Conservation (phyloP, 92 coral and sea anemone genomes). For the Ricordea florida region DNA sequence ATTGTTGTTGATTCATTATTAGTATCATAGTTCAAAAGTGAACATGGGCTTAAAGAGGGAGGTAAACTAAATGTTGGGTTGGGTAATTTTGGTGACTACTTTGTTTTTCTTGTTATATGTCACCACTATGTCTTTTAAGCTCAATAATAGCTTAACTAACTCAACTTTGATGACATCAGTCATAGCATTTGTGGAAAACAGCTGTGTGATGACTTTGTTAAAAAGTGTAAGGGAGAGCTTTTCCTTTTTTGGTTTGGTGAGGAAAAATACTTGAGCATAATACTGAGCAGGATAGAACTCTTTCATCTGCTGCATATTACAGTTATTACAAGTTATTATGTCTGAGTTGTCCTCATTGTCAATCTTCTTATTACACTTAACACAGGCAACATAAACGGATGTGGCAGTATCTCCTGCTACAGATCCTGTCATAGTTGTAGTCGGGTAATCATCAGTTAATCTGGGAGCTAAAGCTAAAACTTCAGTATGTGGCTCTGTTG, state of each 20-base stretch:
- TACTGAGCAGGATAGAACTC: constrained; percentile 1
- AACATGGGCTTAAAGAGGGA: not conserved
- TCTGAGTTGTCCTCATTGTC: not conserved
- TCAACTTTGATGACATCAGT: not conserved
- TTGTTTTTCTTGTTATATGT: constrained; percentile 11
- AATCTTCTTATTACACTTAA: constrained; percentile 18
- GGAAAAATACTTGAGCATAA: constrained; percentile 28
- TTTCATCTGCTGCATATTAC: constrained; percentile 28
- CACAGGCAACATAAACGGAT: constrained; percentile 1
- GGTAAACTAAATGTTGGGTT: not conserved
- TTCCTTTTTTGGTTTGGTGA: constrained; percentile 37
- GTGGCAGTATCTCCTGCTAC: constrained; percentile 7
- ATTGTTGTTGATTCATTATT: too few species aligned
- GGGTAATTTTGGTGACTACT: constrained; percentile 5
- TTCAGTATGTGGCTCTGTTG: constrained; percentile 41
- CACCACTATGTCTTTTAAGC: constrained; percentile 3
- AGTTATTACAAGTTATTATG: constrained; percentile 4
- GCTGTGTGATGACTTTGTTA: constrained; percentile 23
- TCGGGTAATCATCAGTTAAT: constrained; percentile 23
- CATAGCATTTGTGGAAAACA: constrained; percentile 11
- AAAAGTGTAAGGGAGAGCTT: constrained; percentile 33
- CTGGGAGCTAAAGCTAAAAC: constrained; percentile 25
- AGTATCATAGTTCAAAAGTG: too few species aligned
- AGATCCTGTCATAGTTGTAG: constrained; percentile 3
- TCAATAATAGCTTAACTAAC: not conserved